These are phyloP conservation scores for Capitulum mitella DNA, from an alignment of 2,888 invertebrate genomes.

Conservation along the genomic window DNA sequence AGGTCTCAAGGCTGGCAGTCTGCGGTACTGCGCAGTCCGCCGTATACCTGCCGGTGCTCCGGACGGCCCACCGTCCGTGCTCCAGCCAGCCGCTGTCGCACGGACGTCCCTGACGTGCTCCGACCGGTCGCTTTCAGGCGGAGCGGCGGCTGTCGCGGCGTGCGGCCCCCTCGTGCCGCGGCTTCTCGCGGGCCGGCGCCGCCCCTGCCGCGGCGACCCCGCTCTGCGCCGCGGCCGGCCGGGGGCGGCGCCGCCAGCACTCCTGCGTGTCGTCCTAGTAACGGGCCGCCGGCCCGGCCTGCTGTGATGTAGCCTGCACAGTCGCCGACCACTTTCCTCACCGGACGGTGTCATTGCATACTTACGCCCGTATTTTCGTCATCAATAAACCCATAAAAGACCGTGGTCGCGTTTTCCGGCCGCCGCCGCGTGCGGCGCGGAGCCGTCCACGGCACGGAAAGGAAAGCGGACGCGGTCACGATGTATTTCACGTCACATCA, in stretches of 20 bases:
- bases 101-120: too few relatives aligned
- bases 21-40: too few relatives aligned
- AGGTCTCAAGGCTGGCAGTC: too few relatives aligned
- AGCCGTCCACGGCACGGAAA: background rate
- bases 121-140: background rate
- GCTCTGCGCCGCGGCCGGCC: background rate
- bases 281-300: conserved; percentile 2
- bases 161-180: too few relatives aligned
- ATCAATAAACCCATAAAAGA: background rate
- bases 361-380: background rate
- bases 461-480: background rate
- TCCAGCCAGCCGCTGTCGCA: too few relatives aligned
- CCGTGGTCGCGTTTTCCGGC: background rate
- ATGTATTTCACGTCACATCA: background rate
- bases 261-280: background rate
- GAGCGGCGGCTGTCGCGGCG: too few relatives aligned
- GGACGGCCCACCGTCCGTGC: too few relatives aligned
- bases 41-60: too few relatives aligned
- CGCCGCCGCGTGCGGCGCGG: background rate
- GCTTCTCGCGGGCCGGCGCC: background rate
- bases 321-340: too few relatives aligned
- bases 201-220: background rate
- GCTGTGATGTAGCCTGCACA: background rate
- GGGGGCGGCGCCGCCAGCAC: background rate
- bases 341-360: background rate